Base-by-base conservation (phyloP, 2,113 vertebrate species). In the Lethenteron camtschaticum region DNA sequence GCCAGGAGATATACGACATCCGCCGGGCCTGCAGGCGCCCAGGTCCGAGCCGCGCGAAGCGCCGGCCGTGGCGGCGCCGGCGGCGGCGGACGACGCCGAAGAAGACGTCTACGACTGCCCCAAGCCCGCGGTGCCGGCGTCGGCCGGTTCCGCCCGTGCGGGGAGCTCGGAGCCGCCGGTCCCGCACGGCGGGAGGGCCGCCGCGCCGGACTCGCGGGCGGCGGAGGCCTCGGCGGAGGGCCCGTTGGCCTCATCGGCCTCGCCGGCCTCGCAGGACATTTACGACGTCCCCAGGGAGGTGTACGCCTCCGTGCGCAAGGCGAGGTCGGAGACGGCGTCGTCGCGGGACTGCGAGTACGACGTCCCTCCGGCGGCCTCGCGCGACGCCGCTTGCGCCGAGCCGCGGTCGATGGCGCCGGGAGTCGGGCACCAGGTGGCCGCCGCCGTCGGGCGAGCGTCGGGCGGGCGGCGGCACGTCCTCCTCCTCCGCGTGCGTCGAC, bases 321-420 rank as follows among this genome's bases (percentile, higher is more conserved):
- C 41, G 6, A 41, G 41, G 41, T 41, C 41, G 41, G 41, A 41
- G 41, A 6, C 41, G 6, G 41, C 41, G 41, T 41, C 6, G 41
- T 41, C 41, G 41, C 41, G 41, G 41, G 41, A 41, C 41, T 41
- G 41, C 41, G 41, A 41, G 41, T 41, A 41, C 41, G 41, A 81
- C 4, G 79, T 81, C 55, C 79, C 80, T 9, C 72, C 78, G 12
- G 56, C 73, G 41, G 41, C 41, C 41, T 41, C 41, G 41, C 41
- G 41, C 41, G 41, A 41, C 5, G 41, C 41, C 41, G 41, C 41
- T 41, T 41, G 41, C 41, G 41, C 41, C 5, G 41, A 41, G 41
- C 41, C 41, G 41, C 41, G 41, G 41, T 41, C 41, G 41, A 7
- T 41, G 41, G 41, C 6, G 41, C 41, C 41, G 41, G 10, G 68